These are phyloP conservation scores for Prunella strophiata DNA, from an alignment of 2,797 vertebrate genomes.

Conservation along the genomic window DNA sequence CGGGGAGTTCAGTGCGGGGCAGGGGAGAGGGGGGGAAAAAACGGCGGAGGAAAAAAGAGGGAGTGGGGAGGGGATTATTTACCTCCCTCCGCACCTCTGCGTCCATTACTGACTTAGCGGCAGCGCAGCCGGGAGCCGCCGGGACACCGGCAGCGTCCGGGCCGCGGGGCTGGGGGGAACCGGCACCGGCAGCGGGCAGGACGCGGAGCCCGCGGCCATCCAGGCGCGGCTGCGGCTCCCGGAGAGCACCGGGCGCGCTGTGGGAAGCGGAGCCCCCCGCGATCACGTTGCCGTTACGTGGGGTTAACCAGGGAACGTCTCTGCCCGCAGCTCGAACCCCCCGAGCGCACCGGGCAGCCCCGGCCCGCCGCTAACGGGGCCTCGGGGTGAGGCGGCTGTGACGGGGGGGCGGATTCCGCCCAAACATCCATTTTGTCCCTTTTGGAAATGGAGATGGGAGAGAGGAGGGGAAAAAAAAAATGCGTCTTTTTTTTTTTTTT, in stretches of 20 bases:
- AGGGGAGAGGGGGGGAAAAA: no score
- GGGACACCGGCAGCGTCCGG: neutral
- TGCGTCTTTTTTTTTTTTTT: no score
- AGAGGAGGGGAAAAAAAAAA: no score
- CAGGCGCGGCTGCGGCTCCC: neutral
- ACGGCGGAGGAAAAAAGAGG: neutral
- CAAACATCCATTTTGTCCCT: no score
- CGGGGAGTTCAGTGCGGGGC: no score
- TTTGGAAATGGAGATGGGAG: no score
- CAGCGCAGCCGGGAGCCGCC: slow-evolving; percentile 23
- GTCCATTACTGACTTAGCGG: slow-evolving; percentile 11
- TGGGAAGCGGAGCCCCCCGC: neutral
- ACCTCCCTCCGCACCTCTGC: neutral
- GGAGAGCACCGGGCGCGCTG: no score
- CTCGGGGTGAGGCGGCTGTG: no score
- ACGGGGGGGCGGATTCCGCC: no score
- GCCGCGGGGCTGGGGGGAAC: neutral
- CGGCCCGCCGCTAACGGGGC: no score
- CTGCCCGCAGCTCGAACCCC: no score
- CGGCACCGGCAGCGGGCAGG: neutral
- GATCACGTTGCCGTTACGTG: neutral
- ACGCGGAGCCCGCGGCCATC: slow-evolving; percentile 59
- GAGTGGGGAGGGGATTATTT: neutral
- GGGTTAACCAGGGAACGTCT: neutral
- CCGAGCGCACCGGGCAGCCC: no score